Percentiles rank a stretch among this genome's conserved stretches.
phyloP scores from a whole-genome alignment of 2,888 invertebrate species.

The Leptinotarsa tumamoca region DNA sequence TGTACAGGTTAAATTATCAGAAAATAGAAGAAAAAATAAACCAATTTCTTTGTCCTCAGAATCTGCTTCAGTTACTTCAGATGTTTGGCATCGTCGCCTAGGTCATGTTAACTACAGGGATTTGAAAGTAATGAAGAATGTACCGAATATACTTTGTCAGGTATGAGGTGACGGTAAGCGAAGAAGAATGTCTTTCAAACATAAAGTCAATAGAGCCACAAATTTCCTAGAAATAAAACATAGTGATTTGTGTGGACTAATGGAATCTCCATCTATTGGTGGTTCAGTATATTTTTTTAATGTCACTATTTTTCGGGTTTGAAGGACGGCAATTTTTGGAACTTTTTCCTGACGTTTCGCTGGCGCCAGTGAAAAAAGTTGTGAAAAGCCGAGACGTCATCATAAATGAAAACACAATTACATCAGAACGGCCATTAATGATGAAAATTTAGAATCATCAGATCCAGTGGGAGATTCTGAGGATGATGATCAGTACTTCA shows the following conservation, averaged over 20 bases:
- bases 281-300: constrained; percentile 50
- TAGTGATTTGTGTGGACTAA: constrained; percentile 41
- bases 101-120: constrained; percentile 39
- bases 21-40: neutral
- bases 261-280: constrained; percentile 42
- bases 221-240: constrained; percentile 37
- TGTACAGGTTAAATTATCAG: constrained; percentile 31
- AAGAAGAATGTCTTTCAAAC: constrained; percentile 28
- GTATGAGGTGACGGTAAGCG: constrained; percentile 24
- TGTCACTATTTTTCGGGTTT: too few relatives aligned
- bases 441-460: too few relatives aligned
- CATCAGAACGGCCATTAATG: too few relatives aligned
- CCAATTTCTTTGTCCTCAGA: neutral
- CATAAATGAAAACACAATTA: too few relatives aligned
- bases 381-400: too few relatives aligned
- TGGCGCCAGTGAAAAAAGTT: too few relatives aligned
- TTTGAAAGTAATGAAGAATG: neutral
- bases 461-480: too few relatives aligned
- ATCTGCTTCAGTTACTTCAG: constrained; percentile 1
- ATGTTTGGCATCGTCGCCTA: constrained; percentile 34
- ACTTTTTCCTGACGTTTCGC: too few relatives aligned
- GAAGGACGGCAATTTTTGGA: too few relatives aligned
- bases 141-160: neutral
- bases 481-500: too few relatives aligned
- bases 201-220: too few relatives aligned